These are phyloP conservation scores for Pemphigus obesinymphae DNA, from an alignment of 1,140 invertebrate species.

Conservation along the genomic window DNA sequence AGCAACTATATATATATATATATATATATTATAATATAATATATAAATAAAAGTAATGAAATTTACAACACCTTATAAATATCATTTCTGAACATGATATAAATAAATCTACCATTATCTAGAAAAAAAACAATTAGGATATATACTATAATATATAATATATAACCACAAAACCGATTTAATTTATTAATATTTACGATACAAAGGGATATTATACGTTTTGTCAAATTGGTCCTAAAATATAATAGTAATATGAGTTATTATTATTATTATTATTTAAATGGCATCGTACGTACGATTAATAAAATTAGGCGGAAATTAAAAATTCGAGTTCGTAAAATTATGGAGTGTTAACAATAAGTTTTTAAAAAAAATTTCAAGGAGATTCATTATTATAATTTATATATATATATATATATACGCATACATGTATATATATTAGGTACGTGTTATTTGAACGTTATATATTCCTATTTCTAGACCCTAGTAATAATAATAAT, in stretches of 20 bases:
- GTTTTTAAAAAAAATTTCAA: no score
- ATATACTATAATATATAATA: not conserved
- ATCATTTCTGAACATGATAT: not conserved
- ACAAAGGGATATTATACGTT: not conserved
- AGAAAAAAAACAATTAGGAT: conserved; percentile 26
- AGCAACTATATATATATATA: conserved; percentile 27
- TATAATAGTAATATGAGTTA: not conserved
- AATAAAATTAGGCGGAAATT: not conserved
- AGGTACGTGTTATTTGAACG: not conserved
- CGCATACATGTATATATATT: not conserved
- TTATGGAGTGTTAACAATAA: not conserved
- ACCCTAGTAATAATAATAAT: conserved; percentile 25
- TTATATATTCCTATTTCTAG: conserved; percentile 7
- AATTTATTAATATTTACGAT: not conserved
- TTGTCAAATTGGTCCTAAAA: conserved; percentile 28
- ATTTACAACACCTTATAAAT: conserved; percentile 10
- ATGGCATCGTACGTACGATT: not conserved
- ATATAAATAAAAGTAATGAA: conserved; percentile 20
- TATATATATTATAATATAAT: conserved; percentile 14
- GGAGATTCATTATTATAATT: not conserved
- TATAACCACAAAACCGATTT: conserved; percentile 1
- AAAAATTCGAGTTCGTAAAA: not conserved
- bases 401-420: not conserved
- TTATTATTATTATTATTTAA: not conserved
- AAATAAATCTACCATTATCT: not conserved